Evolutionary conservation across 64 coral and sea anemone species (phyloP), one percentile per base, ranked within the genome.

Genomic region (Actinia tenebrosa): DNA sequence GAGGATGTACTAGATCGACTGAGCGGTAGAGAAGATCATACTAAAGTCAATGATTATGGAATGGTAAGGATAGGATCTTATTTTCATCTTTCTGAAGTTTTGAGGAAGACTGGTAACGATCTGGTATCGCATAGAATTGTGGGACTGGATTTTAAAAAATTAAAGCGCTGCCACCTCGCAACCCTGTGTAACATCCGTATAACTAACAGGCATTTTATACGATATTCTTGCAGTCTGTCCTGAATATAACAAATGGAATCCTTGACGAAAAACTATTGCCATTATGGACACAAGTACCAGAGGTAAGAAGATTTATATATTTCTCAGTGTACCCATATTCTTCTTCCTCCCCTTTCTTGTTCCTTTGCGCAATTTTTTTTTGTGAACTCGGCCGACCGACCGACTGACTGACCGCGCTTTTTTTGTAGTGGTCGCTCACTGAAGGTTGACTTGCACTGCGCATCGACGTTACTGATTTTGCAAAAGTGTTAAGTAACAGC

Each of bases 211-310:
- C 5, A 5, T 16, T 58, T 58, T 58, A 2, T 58, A 0, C 56
- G 13, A 6, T 58, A 5, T 58, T 50, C 63, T 81, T 53, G 19
- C 50, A 81, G 79, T 50, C 18, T 53, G 79, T 81, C 19, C 46
- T 81, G 50, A 81, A 81, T 3, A 53, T 81, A 22, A 53, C 79
- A 81, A 81, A 66, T 66, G 63, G 63, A 66, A 66, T 66, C 7
- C 56, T 58, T 19, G 79, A 81, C 19, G 23, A 81, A 53, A 53
- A 81, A 17, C 19, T 53, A 16, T 20, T 81, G 3, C 44, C 17
- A 53, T 85, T 13, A 5, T 85, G 83, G 83, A 85, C n/a, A 62
- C 60, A 85, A 18, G n/a, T 61, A 5, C 83, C 83, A 25, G 18
- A 61, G 25, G 83, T 64, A 85, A 83, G 23, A 27, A 3, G 10